Conservation (phyloP, 1,140 invertebrate genomes). For the Hetaerina americana region DNA sequence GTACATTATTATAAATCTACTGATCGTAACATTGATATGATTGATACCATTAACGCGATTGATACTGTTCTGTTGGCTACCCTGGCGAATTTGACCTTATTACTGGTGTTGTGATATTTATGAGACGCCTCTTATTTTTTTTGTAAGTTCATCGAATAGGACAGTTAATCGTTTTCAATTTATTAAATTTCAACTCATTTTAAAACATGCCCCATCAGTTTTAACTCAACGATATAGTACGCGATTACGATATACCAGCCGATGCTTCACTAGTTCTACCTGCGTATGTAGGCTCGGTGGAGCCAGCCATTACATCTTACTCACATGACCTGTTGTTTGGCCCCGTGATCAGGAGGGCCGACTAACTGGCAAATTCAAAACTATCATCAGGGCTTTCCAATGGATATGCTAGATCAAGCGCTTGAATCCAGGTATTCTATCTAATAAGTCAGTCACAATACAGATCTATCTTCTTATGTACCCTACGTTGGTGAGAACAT, state of each 20-base stretch:
- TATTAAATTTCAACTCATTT: not conserved
- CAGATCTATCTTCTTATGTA: too few species aligned
- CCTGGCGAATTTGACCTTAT: not conserved
- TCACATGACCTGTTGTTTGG: conserved; percentile 20
- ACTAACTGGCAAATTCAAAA: conserved; percentile 19
- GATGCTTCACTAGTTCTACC: not conserved
- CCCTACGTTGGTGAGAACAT: too few species aligned
- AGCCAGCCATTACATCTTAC: conserved; percentile 8
- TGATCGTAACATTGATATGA: too few species aligned
- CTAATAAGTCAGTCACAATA: too few species aligned
- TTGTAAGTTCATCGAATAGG: too few species aligned
- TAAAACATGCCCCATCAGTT: not conserved
- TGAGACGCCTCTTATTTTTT: not conserved
- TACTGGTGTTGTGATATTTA: not conserved
- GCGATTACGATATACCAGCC: not conserved
- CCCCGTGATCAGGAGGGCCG: conserved; percentile 16
- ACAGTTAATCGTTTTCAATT: too few species aligned
- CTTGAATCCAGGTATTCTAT: conserved; percentile 14
- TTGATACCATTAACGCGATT: too few species aligned
- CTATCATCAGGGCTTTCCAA: conserved; percentile 10
- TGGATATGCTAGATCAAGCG: conserved; percentile 17
- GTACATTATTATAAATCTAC: too few species aligned
- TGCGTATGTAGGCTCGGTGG: not conserved
- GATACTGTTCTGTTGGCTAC: not conserved
- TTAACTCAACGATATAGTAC: not conserved